Conservation (phyloP, 2,797 vertebrate genomes). For the Euthynnus affinis region DNA sequence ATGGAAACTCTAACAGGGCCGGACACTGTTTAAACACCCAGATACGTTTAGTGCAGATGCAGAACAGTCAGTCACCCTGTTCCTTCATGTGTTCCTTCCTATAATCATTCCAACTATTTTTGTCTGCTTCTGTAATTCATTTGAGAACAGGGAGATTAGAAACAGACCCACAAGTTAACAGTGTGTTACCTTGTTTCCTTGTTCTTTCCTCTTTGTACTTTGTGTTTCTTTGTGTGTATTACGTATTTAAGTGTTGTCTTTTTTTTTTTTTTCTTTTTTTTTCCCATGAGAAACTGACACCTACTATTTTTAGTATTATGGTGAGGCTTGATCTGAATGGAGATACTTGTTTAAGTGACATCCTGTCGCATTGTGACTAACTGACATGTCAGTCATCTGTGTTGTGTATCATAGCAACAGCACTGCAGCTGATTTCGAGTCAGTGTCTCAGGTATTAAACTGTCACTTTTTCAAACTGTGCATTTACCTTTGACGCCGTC, state of each 20-base stretch:
- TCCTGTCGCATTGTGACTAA: conserved; percentile 33
- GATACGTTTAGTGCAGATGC: conserved; percentile 4
- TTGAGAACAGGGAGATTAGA: conserved; percentile 15
- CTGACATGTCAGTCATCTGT: conserved; percentile 26
- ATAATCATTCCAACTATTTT: conserved; percentile 36
- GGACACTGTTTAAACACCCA: not conserved
- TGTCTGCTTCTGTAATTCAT: conserved; percentile 35
- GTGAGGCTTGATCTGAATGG: conserved; percentile 41
- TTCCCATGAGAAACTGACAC: conserved; percentile 20
- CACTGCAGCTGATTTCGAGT: conserved; percentile 33
- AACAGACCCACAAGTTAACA: conserved; percentile 17
- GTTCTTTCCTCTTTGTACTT: conserved; percentile 33
- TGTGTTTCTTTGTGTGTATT: conserved; percentile 7
- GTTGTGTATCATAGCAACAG: conserved; percentile 40
- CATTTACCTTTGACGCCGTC: conserved; percentile 23
- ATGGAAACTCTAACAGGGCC: conserved; percentile 9
- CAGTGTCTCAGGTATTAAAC: conserved; percentile 33
- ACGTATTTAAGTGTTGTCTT: not conserved
- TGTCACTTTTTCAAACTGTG: conserved; percentile 35
- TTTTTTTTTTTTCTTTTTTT: too few species aligned
- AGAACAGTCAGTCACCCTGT: conserved; percentile 7
- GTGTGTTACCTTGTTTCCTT: conserved; percentile 28
- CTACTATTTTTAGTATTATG: conserved; percentile 38
- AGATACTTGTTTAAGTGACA: conserved; percentile 27
- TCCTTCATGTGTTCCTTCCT: conserved; percentile 11